phyloP scores from a whole-genome alignment of 1,140 invertebrate species.

The Dinoponera quadriceps region DNA sequence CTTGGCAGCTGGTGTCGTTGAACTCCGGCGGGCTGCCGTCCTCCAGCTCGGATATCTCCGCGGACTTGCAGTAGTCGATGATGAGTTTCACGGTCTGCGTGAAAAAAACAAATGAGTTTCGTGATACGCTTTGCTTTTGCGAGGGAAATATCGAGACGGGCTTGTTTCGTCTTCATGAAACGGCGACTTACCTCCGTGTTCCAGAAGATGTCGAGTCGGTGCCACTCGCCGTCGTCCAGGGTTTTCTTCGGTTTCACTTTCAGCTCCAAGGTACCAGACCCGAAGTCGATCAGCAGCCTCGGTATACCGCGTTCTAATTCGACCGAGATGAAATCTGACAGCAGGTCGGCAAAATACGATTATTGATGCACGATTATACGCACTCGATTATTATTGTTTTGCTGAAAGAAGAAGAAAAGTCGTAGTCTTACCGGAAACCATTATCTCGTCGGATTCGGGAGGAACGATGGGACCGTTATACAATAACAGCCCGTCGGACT shows the following conservation, averaged over 20 bases:
- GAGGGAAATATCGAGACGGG: not conserved
- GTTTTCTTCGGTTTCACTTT: slow-evolving; percentile 94
- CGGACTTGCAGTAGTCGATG: slow-evolving; percentile 96
- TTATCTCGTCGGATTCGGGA: slow-evolving; percentile 94
- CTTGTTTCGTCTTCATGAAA: no score
- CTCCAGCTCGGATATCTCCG: slow-evolving; percentile 94
- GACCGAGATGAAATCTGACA: slow-evolving; percentile 94
- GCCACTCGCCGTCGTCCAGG: slow-evolving; percentile 98
- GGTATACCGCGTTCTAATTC: slow-evolving; percentile 97
- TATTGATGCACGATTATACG: not conserved
- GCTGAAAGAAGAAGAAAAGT: not conserved
- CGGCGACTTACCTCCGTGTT: slow-evolving; percentile 90
- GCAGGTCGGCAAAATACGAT: not conserved
- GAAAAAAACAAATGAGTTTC: slow-evolving; percentile 28
- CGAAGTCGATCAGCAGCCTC: slow-evolving; percentile 96
- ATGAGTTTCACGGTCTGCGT: slow-evolving; percentile 94
- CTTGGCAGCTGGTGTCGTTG: slow-evolving; percentile 95
- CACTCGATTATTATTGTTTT: not conserved
- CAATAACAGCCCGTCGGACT: slow-evolving; percentile 95
- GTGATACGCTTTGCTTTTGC: not conserved
- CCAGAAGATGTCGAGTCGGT: slow-evolving; percentile 97
- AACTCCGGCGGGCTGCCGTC: slow-evolving; percentile 94
- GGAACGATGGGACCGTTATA: slow-evolving; percentile 98
- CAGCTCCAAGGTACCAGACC: slow-evolving; percentile 96
- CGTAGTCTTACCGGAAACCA: slow-evolving; percentile 89